Evolutionary conservation across 2,797 vertebrate genomes (phyloP), one percentile per base, ranked within the genome.

Genomic region (Chelidonichthys spinosus): DNA sequence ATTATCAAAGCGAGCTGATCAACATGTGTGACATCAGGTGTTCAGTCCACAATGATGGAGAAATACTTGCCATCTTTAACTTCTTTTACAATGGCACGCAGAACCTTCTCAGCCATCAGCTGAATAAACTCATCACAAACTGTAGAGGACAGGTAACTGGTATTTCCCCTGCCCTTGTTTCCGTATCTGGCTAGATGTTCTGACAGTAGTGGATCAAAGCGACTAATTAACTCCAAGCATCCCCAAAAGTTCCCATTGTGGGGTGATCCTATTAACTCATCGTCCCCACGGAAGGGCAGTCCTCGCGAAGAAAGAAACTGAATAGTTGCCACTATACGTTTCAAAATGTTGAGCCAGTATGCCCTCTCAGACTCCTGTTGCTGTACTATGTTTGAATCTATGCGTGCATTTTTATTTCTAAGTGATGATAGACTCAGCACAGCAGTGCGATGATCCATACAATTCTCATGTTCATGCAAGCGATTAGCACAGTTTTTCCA

Each of bases 161-260:
- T 42, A 4, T 70, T 50, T 61, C 58, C 56, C 68, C 37, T 17
- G 36, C 46, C 46, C 14, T 52, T 50, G 55, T 69, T 50, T 56
- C 55, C 17, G 2, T 69, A 59, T 13, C 18, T 70, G 44, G 36
- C 37, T 52, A 40, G 56, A 42, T 59, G 36, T 35, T 70, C 68
- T 53, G 46, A 53, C 18, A 70, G 47, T 3, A 61, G 36, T 52
- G 55, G 56, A 61, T 70, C 36, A 61, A 70, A 61, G 46, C 18
- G 11, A 43, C 14, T n/a, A 52, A 47, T 59, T 60, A 37, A 47
- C 54, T 69, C 17, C 66, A 69, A 59, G 43, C 33, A 25, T 43
- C 46, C 54, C 43, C 43, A 58, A 47, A 56, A 59, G 18, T 69
- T 69, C 33, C 46, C 46, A 47, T 47, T 17, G 46, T 6, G 17